Evolutionary conservation across 2,797 vertebrate genomes (phyloP).

Genomic region (Crax fasciolata): DNA sequence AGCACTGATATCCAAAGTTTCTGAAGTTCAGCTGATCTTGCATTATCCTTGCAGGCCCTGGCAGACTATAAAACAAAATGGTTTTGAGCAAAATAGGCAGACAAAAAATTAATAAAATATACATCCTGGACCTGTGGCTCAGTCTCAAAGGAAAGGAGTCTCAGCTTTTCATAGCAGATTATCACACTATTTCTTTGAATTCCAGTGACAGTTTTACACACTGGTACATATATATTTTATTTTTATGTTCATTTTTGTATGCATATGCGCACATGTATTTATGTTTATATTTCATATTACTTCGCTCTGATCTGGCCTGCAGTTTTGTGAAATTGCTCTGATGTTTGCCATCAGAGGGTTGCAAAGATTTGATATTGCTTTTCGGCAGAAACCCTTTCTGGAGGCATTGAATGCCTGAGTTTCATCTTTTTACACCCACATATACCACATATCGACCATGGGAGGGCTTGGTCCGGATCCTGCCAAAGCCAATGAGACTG

Average conservation of each 20-base stretch:
- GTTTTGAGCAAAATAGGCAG: conserved; percentile 60
- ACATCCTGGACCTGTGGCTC: not conserved
- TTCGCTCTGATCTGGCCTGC: not conserved
- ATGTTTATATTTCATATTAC: not conserved
- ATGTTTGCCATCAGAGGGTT: not conserved
- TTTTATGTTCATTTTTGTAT: not conserved
- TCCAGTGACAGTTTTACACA: not conserved
- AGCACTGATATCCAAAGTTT: conserved; percentile 77
- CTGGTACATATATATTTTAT: not conserved
- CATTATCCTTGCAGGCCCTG: conserved; percentile 73
- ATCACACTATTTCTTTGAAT: not conserved
- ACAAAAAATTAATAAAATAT: conserved; percentile 43
- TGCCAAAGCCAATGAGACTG: not conserved
- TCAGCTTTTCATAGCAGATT: not conserved
- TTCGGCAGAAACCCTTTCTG: not conserved
- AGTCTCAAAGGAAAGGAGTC: not conserved
- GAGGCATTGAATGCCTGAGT: not conserved
- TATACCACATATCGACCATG: rapidly evolving
- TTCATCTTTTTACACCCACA: not conserved
- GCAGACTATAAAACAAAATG: conserved; percentile 73
- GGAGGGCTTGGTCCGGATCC: not conserved
- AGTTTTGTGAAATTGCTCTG: not conserved
- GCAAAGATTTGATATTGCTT: not conserved
- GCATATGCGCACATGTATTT: too few species aligned
- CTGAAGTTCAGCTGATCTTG: conserved; percentile 84